Base-by-base conservation (phyloP, 2,113 vertebrate species). In the Tachysurus fulvidraco region DNA sequence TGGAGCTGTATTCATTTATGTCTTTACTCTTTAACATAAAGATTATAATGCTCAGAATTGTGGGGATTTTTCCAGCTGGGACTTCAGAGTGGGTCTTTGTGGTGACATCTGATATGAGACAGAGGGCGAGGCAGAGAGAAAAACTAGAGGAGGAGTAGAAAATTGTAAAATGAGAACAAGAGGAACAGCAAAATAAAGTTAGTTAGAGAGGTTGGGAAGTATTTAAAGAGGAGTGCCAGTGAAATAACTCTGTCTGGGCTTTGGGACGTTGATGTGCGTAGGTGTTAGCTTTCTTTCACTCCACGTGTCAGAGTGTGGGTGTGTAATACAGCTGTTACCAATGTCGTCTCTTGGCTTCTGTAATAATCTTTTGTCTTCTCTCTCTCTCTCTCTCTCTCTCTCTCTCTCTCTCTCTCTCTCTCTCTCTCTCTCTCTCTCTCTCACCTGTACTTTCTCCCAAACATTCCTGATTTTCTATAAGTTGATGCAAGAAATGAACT, bases 271-370 rank as follows among this genome's bases (percentile, higher is more conserved):
- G 79, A 82, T 59, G 85, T 86, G 79, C 21, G 79, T 82, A 86
- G 85, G 78, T 86, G 85, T 86, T 82, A 82, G 54, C 54, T 86
- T 82, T 74, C 67, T 82, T 81, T 74, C 54, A 86, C 67, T 86
- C 76, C 55, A 25, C 55, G 67, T 86, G 67, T 86, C 65, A 82
- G 79, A 62, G 67, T 59, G 85, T 86, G 85, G 85, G 54, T 36
- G 87, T 85, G 87, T 85, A 79, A 28, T 85, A 74, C 65, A 85
- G n/a, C 57, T 65, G 44, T 74, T 82, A 85, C 54, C 74, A 83
- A 25, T 64, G 85, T 52, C 30, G 69, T 84, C 30, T 23, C 60
- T 78, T 41, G 44, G 74, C 46, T 65, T 79, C 84, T 65, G 73
- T 65, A 65, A 79, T 41, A 65, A 60, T 77, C 44, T 54, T 59